Evolutionary conservation across 64 coral and sea anemone species (phyloP), one percentile per base, ranked within the genome.

Genomic region (Porites australiensis): DNA sequence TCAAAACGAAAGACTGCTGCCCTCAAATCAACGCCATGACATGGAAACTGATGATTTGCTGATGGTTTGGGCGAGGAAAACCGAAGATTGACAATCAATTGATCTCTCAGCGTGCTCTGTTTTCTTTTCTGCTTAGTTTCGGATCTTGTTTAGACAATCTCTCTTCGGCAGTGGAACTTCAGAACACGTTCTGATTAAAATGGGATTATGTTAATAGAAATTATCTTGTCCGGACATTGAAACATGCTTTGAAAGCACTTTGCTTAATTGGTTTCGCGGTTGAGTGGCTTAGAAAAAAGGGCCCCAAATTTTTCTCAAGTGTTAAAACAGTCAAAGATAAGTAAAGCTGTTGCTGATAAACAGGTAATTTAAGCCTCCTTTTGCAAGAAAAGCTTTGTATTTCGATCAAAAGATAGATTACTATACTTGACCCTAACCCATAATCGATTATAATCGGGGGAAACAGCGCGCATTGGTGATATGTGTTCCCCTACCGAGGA

Each of bases 131-230:
- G 16, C 72, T 23, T 11, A 78, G 18, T 78, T 78, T 78, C 49
- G 8, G 49, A 77, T 57, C 54, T 57, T 7, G 7, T 57, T 57
- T 57, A 7, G 62, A 19, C 13, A 13, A 64, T 16, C n/a, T 51
- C 45, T 77, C 19, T 19, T 18, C 13, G 16, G 74, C 18, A 77
- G 57, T 78, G 5, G n/a, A 57, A 13, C 51, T 58, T 19, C 50
- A 55, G 18, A 57, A 57, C 54, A 57, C 54, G 54, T 22, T 55
- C 19, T 23, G 75, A 7, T 13, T 20, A 75, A 77, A 54, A 77
- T 77, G 75, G n/a, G 50, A 78, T 78, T 57, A 78, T 78, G 75
- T 16, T 78, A 55, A 78, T 51, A 37, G 27, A 37, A 37, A 37
- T 12, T 16, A 6, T 13, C 12, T 57, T 57, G 12, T 57, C 54